Conservation (phyloP, 2,113 vertebrate genomes). For the Dasyornis broadbenti region DNA sequence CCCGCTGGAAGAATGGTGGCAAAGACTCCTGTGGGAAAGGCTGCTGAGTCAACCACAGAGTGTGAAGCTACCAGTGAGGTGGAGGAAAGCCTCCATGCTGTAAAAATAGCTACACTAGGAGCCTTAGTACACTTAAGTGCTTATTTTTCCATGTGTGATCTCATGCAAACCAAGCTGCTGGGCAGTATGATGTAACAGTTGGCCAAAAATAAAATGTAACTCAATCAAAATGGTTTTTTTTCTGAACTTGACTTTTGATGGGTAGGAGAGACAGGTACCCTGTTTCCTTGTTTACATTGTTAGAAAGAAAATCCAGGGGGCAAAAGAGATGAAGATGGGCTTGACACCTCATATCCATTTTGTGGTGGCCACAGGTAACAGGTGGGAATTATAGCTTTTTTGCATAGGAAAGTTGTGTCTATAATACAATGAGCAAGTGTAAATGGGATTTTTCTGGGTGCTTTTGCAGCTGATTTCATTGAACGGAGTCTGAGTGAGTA, state of each 20-base stretch:
- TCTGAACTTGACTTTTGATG: neutral
- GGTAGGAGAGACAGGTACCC: neutral
- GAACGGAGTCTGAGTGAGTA: neutral
- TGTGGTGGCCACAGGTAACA: neutral
- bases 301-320: neutral
- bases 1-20: rapidly evolving
- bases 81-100: neutral
- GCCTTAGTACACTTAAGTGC: slow-evolving; percentile 26
- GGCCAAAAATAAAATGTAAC: slow-evolving; percentile 26
- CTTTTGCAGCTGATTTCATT: neutral
- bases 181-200: slow-evolving; percentile 34
- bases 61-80: neutral
- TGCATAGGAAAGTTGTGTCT: neutral
- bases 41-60: slow-evolving; percentile 46
- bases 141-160: slow-evolving; percentile 58
- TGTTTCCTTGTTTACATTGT: neutral
- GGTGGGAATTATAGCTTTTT: neutral
- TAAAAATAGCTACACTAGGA: slow-evolving; percentile 36
- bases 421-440: neutral
- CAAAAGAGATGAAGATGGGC: neutral
- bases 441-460: neutral
- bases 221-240: neutral
- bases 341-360: neutral
- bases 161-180: slow-evolving; percentile 49
- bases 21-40: slow-evolving; percentile 39